These are phyloP conservation scores for Drosophila borealis DNA, from an alignment of 2,888 invertebrate genomes.

Conservation along the genomic window DNA sequence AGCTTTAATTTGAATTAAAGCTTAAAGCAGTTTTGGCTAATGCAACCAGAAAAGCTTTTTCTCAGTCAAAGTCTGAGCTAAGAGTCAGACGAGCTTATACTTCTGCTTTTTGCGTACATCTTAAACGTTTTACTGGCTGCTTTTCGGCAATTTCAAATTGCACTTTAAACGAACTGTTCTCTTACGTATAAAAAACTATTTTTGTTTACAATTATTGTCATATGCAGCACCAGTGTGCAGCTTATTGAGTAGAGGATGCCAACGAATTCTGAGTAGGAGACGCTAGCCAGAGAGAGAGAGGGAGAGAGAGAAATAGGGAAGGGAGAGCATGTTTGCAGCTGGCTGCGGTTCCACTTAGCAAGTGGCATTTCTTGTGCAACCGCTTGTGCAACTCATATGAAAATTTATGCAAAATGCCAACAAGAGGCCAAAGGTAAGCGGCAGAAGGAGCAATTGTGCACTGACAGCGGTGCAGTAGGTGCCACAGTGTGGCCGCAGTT, in stretches of 20 bases:
- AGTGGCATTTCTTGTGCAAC: slow-evolving; percentile 20
- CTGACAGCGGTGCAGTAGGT: neutral
- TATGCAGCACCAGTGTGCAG: slow-evolving; percentile 34
- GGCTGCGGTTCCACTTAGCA: slow-evolving; percentile 24
- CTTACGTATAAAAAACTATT: neutral
- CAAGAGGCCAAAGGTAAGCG: slow-evolving; percentile 22
- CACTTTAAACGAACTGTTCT: neutral
- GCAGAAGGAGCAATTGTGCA: neutral
- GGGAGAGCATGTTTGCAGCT: neutral
- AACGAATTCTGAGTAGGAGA: neutral
- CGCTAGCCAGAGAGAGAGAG: neutral
- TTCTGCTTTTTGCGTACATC: neutral
- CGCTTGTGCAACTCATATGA: slow-evolving; percentile 32
- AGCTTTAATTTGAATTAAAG: no score
- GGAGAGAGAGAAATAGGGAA: no score
- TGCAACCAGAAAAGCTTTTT: no score
- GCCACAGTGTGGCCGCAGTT: slow-evolving; percentile 17
- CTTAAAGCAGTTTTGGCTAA: no score
- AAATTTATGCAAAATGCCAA: slow-evolving; percentile 42
- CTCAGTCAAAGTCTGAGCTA: no score
- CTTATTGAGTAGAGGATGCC: slow-evolving; percentile 11
- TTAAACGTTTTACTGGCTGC: slow-evolving; percentile 1
- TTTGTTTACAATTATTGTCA: neutral
- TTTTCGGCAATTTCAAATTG: no score
- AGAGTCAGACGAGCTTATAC: neutral